phyloP scores from a whole-genome alignment of 2,113 vertebrate species.

The Myanophis thanlyinensis region DNA sequence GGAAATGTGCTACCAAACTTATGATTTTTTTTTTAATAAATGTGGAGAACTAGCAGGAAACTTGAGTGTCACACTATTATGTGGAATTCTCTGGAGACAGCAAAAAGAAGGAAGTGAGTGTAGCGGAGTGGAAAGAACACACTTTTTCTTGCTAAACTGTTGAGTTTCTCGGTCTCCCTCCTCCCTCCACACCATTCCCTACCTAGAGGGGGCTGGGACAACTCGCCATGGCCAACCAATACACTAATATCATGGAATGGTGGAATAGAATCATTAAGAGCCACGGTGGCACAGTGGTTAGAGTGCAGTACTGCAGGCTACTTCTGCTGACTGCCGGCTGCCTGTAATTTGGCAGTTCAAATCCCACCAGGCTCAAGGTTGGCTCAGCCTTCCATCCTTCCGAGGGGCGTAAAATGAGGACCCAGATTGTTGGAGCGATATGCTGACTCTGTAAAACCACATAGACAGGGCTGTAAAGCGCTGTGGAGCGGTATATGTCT shows the following conservation, averaged over 20 bases:
- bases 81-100: accelerated
- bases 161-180: background rate
- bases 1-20: background rate
- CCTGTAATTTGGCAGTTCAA: no score
- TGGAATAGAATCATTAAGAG: background rate
- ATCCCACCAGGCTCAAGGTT: no score
- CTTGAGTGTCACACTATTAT: background rate
- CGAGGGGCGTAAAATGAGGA: no score
- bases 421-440: no score
- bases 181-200: background rate
- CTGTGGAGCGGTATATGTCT: no score
- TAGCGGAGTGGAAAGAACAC: background rate
- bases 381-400: no score
- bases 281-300: no score
- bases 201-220: background rate
- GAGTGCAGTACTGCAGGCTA: no score
- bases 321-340: no score
- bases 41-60: background rate
- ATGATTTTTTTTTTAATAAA: background rate
- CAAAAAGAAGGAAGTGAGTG: background rate
- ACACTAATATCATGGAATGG: background rate
- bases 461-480: no score
- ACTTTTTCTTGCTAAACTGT: background rate
- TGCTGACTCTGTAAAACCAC: no score
- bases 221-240: background rate